These are phyloP conservation scores for Pelobates fuscus DNA, from an alignment of 2,113 vertebrate genomes.

Conservation along the genomic window DNA sequence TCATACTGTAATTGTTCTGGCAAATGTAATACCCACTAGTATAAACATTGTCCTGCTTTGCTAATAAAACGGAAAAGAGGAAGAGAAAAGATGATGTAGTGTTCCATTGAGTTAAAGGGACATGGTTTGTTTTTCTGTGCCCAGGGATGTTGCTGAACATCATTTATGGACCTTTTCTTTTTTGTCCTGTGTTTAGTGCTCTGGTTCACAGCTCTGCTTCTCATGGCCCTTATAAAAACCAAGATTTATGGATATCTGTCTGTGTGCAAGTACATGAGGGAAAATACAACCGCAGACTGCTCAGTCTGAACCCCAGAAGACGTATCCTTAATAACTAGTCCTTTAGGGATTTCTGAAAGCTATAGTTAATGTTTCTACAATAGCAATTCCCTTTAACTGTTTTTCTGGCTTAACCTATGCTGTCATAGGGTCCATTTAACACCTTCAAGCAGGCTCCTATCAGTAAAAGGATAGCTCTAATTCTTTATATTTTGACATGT, in stretches of 20 bases:
- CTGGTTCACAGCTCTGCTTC: background rate
- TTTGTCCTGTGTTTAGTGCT: background rate
- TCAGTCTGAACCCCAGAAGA: background rate
- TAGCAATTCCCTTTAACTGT: too few relatives aligned
- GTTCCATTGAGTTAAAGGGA: constrained; percentile 84
- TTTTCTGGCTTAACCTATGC: too few relatives aligned
- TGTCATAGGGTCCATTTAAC: too few relatives aligned
- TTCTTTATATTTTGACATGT: too few relatives aligned
- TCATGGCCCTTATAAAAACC: background rate
- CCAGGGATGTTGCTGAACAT: background rate
- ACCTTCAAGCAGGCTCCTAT: too few relatives aligned
- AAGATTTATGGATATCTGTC: background rate
- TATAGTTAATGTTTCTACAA: too few relatives aligned
- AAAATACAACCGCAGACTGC: background rate
- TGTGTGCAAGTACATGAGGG: background rate
- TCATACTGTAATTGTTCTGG: constrained; percentile 99
- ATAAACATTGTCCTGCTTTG: constrained; percentile 94
- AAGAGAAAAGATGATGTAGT: constrained; percentile 90
- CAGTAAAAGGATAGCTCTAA: too few relatives aligned
- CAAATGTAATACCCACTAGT: constrained; percentile 98
- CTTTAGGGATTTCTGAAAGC: background rate
- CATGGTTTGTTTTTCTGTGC: constrained; percentile 66
- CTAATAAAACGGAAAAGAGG: constrained; percentile 94
- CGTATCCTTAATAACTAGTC: background rate
- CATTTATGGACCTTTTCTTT: background rate